Base-by-base conservation (phyloP, 2,113 vertebrate species). In the Hipposideros armiger region DNA sequence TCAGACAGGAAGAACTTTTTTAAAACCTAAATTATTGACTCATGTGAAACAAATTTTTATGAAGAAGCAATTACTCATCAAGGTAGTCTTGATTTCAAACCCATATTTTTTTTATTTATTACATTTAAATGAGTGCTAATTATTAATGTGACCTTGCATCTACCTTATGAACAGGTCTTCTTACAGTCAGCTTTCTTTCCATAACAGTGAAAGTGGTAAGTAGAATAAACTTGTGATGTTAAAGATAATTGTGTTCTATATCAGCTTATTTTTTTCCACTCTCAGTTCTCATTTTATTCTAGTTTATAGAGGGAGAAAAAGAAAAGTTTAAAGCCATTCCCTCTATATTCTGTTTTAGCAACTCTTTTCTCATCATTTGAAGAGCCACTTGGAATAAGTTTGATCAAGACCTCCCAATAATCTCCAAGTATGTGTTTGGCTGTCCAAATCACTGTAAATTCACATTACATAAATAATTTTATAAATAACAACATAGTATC, bases 31-130 rank as follows among this genome's bases (percentile, higher is more conserved):
- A 82, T 92, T 89, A 77, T 60, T 40, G 19, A 85, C n/a, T 82
- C 45, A 20, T n/a, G 7, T 78, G 67, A 92, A 94, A 58, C 64
- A 90, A 86, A 92, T 52, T 82, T 89, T 91, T 87, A 87, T 96
- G 67, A 30, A 50, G 22, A 77, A 19, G 47, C 36, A 87, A 54
- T 62, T 28, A 86, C 56, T 30, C 28, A 2, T 64, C 45, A 17
- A 50, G 20, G 1, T 30, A 58, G 9, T 62, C 42, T 86, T 86
- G 19, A 67, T 83, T 28, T 62, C 93, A 66, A 84, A 77, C 6
- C 77, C 26, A 50, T 22, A 81, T 26, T 80, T 91, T 50, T 20
- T 26, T 87, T 9, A 89, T 86, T 86, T 94, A 67, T 62, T 80
- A 58, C 11, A 7, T 47, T 94, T 42, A 85, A 87, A 88, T 62